A percentile compares a stretch with the other conserved stretches of the same genome.
Evolutionary conservation across 2,888 invertebrate genomes (phyloP).

Genomic region (Aphidius colemani): DNA sequence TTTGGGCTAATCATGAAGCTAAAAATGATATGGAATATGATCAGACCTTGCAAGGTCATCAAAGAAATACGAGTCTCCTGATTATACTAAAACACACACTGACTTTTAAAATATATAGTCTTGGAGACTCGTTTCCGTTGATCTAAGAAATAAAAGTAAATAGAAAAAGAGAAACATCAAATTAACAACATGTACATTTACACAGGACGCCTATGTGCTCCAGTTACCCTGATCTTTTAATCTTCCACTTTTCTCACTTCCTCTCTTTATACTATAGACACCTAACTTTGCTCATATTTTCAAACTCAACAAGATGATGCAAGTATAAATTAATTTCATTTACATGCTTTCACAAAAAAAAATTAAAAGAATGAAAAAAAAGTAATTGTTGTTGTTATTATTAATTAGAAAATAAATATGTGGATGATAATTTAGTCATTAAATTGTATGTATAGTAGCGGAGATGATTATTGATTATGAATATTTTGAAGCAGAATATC

Average conservation of each 20-base stretch:
- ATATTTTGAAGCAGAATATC: background rate
- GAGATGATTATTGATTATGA: too few species aligned
- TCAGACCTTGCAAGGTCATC: constrained; percentile 44
- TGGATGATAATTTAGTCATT: too few species aligned
- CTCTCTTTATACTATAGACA: constrained; percentile 2
- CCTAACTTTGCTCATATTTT: background rate
- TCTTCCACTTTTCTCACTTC: constrained; percentile 25
- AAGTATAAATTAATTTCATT: constrained; percentile 7
- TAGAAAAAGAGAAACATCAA: constrained; percentile 20
- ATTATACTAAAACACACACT: constrained; percentile 29
- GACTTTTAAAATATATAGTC: constrained; percentile 27
- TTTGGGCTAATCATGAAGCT: background rate
- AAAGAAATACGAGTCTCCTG: constrained; percentile 28
- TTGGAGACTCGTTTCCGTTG: constrained; percentile 27
- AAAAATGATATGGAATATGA: constrained; percentile 27
- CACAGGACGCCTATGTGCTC: constrained; percentile 38
- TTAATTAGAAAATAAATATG: too few species aligned
- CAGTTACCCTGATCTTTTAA: constrained; percentile 39
- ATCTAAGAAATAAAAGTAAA: constrained; percentile 18
- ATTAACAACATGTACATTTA: too few species aligned
- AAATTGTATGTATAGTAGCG: too few species aligned
- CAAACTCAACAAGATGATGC: constrained; percentile 1
- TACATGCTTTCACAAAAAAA: background rate
- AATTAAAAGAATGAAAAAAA: background rate
- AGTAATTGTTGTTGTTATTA: too few species aligned